A percentile compares a stretch with the other conserved stretches of the same genome.
Conservation (phyloP, 1,140 invertebrate genomes). For the Drosophila pallidifrons region DNA sequence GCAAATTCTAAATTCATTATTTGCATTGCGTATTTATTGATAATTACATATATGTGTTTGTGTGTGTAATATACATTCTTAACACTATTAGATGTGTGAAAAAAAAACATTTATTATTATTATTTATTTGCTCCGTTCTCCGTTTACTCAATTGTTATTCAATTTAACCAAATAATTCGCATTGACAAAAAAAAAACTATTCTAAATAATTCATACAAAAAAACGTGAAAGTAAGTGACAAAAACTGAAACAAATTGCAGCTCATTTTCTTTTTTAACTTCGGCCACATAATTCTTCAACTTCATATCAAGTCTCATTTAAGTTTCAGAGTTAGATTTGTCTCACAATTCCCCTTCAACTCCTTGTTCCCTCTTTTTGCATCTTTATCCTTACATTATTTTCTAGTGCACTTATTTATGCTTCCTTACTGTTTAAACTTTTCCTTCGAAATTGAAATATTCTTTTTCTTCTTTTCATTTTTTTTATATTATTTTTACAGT, state of each 20-base stretch:
- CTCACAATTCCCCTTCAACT: too few species aligned
- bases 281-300: background rate
- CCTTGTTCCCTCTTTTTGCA: too few species aligned
- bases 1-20: too few species aligned
- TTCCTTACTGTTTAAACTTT: too few species aligned
- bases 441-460: too few species aligned
- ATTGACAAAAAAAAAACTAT: background rate
- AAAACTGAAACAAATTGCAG: background rate
- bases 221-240: background rate
- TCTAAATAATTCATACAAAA: background rate
- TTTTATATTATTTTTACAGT: too few species aligned
- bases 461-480: too few species aligned
- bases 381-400: too few species aligned
- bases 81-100: slow-evolving; percentile 1
- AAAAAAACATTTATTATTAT: too few species aligned
- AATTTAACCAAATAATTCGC: background rate
- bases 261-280: background rate
- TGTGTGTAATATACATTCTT: background rate
- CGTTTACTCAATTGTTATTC: background rate
- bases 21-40: background rate
- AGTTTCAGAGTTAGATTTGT: too few species aligned
- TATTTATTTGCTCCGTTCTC: background rate
- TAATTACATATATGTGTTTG: background rate
- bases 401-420: too few species aligned
- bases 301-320: background rate